Percentiles rank a stretch among this genome's conserved stretches.
Conservation (phyloP, 2,888 invertebrate genomes). For the Eulithis testata region DNA sequence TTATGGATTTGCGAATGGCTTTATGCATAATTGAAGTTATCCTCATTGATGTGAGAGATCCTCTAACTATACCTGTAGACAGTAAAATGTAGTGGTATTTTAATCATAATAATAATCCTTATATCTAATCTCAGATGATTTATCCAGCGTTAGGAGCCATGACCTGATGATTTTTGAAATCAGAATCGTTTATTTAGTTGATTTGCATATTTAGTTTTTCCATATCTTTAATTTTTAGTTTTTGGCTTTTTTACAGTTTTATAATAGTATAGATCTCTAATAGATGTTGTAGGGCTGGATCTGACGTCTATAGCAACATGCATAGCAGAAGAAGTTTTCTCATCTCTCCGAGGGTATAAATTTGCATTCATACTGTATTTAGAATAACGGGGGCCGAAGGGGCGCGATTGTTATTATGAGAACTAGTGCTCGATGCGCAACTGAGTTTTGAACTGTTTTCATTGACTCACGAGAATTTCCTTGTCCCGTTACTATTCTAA, state of each 20-base stretch:
- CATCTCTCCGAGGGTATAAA: slow-evolving; percentile 51
- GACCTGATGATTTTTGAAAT: too few relatives aligned
- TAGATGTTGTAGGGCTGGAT: not conserved
- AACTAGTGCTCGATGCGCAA: slow-evolving; percentile 51
- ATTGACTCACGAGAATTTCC: slow-evolving; percentile 23
- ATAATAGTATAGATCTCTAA: too few relatives aligned
- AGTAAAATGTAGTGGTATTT: too few relatives aligned
- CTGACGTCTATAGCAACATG: slow-evolving; percentile 13
- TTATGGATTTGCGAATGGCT: slow-evolving; percentile 9
- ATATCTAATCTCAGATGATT: too few relatives aligned
- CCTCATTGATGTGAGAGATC: slow-evolving; percentile 13
- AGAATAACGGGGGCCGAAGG: slow-evolving; percentile 52
- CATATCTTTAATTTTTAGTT: too few relatives aligned
- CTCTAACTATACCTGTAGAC: not conserved
- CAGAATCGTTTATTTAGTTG: too few relatives aligned
- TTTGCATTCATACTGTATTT: slow-evolving; percentile 65
- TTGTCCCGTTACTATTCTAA: not conserved
- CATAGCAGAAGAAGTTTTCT: slow-evolving; percentile 38
- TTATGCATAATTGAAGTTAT: slow-evolving; percentile 26
- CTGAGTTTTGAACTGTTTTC: slow-evolving; percentile 43
- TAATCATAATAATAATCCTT: too few relatives aligned
- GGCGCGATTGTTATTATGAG: slow-evolving; percentile 58
- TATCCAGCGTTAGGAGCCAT: too few relatives aligned
- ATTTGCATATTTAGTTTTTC: too few relatives aligned
- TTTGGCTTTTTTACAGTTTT: too few relatives aligned